These are phyloP conservation scores for Recurvirostra avosetta DNA, from an alignment of 2,113 vertebrate species.

Conservation along the genomic window DNA sequence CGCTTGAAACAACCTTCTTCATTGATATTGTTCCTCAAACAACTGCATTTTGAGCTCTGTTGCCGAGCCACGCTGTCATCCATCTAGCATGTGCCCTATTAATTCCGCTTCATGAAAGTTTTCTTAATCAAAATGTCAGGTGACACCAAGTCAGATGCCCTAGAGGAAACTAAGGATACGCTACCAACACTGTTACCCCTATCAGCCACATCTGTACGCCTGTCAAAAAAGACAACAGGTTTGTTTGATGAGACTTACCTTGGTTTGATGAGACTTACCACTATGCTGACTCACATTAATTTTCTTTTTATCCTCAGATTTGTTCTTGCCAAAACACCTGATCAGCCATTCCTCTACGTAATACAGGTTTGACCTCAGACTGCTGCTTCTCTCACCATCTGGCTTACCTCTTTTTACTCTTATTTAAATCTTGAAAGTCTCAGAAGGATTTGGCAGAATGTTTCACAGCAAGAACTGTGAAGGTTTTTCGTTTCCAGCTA, in stretches of 20 bases:
- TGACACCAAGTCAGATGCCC: neutral
- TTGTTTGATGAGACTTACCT: neutral
- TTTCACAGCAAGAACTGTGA: neutral
- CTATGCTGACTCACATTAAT: neutral
- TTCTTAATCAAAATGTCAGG: neutral
- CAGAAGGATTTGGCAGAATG: neutral
- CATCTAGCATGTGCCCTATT: neutral
- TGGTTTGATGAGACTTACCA: fast-evolving
- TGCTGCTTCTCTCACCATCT: neutral
- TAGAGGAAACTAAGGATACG: neutral
- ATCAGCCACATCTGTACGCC: neutral
- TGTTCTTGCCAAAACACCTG: neutral
- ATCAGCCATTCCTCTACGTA: neutral
- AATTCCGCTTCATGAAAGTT: neutral
- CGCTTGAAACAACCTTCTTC: neutral
- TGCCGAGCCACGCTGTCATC: neutral
- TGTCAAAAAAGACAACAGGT: neutral
- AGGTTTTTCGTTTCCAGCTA: neutral
- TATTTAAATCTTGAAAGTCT: neutral
- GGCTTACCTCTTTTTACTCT: neutral
- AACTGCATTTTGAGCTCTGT: neutral
- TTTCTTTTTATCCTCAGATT: neutral
- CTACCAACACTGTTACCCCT: fast-evolving
- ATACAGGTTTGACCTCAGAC: neutral
- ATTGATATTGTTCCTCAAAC: neutral